Base-by-base conservation (phyloP, 2,797 vertebrate species). In the Spatula clypeata region DNA sequence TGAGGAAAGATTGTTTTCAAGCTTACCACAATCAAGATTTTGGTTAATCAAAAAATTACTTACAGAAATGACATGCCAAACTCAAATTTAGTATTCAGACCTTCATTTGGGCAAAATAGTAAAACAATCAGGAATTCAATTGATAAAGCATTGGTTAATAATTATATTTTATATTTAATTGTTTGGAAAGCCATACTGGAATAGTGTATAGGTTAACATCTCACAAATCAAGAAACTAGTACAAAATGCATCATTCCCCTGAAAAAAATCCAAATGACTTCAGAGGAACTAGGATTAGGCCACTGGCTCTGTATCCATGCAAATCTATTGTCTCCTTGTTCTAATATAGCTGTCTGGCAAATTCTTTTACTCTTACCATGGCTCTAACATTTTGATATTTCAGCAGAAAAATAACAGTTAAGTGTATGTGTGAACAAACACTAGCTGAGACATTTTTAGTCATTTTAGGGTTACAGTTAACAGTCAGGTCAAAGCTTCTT, bases 1-100 rank as follows among this genome's bases (percentile, higher is more conserved):
- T 88, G 97, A 96, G 97, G 57, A 97, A 95, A 91, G 64, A 38
- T 73, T 98, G 98, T 98, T 98, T 98, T 97, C 79, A 96, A 97
- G 86, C 57, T 94, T 79, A 85, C 75, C 86, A 96, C 73, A 97
- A 94, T 26, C 87, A 90, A 83, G 66, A 80, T 73, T 88, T 83
- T 69, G 51, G 40, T 4, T 93, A 83, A 95, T 88, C 69, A 97
- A 77, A 71, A 76, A 88, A 88, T 23, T 23, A 80, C 36, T 61
- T 53, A 72, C 16, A 88, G 45, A 21, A 92, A 54, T n/a, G 29
- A 95, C 36, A 58, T 7, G 11, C 15, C 82, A 86, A 95, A 86
- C 61, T 58, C 49, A 13, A 74, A 80, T 36, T 44, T 57, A 67
- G 11, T 73, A 90, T 82, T 80, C 60, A 72, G 47, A 67, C 36